Evolutionary conservation across 1,140 invertebrate genomes (phyloP), one percentile per base, ranked within the genome.

Genomic region (Aphis gossypii): DNA sequence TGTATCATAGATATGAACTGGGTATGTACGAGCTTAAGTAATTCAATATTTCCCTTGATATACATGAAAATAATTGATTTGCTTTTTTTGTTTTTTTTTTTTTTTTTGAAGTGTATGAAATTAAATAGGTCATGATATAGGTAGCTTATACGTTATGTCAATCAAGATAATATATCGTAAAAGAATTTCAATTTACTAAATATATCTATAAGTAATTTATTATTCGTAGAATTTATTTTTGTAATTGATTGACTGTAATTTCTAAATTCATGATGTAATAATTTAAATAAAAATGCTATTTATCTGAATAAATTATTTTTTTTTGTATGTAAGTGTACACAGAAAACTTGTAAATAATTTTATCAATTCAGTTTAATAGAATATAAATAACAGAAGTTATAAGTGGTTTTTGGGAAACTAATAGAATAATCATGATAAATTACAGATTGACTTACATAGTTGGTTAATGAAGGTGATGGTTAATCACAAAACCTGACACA

Each of bases 361-460:
- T 35, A n/a, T 21, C n/a, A 35, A 23, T 89, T 89, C 0, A 20
- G 44, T 35, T 60, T 30, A 60, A 44, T 60, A n/a, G 18, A n/a
- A 30, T 4, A 44, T 38, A 30, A 18, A 41, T 41, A 9, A 38
- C 30, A 60, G 14, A 60, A 90, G 14, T 90, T 56, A 18, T 54
- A 90, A 90, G 35, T 56, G 54, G 0, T 25, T 21, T 54, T 21
- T 54, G 51, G 21, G 8, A 35, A 76, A 51, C n/a, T 30, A 88
- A 56, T 30, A 51, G 41, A 89, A 44, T 30, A 90, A 60, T 60
- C 35, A 90, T 56, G 88, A 90, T 90, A 90, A 68, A 90, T 68
- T 60, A 90, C 54, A 41, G 25, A 90, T 90, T 41, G 54, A 38
- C 41, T 41, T 44, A 54, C 35, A 11, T 89, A 56, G 87, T 89